Conservation (phyloP, 1,140 invertebrate genomes). For the Danaus plexippus region DNA sequence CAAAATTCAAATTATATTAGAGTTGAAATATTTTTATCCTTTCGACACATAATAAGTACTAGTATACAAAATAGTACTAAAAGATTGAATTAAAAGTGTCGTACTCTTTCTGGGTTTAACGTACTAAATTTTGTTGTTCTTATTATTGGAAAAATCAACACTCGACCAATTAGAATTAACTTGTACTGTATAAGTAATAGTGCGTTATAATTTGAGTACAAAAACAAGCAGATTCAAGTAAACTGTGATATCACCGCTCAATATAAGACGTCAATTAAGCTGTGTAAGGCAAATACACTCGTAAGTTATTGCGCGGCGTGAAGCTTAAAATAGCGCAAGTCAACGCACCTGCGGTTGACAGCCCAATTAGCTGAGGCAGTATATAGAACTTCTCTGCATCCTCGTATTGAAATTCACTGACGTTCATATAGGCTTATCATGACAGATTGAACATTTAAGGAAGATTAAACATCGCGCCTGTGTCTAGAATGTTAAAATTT, state of each 20-base stretch:
- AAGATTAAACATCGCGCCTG: not conserved
- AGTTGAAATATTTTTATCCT: too few species aligned
- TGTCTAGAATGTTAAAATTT: not conserved
- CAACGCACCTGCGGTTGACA: conserved; percentile 53
- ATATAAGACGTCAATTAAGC: conserved; percentile 36
- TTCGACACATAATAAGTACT: too few species aligned
- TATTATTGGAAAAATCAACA: too few species aligned
- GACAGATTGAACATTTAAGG: conserved; percentile 6
- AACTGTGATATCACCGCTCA: not conserved
- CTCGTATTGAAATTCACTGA: conserved; percentile 16
- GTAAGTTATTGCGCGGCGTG: conserved; percentile 31
- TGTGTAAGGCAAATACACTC: conserved; percentile 30
- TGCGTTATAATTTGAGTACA: too few species aligned
- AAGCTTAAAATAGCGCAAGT: conserved; percentile 21
- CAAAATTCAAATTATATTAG: too few species aligned
- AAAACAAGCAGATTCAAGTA: too few species aligned
- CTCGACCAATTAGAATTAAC: too few species aligned
- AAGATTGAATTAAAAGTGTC: not conserved
- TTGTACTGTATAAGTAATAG: too few species aligned
- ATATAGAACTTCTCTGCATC: conserved; percentile 11
- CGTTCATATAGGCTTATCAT: conserved; percentile 5
- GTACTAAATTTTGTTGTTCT: conserved; percentile 5
- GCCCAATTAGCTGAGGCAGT: conserved; percentile 42
- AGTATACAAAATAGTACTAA: too few species aligned
- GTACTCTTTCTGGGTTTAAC: not conserved